Evolutionary conservation across 2,888 invertebrate genomes (phyloP), one percentile per base, ranked within the genome.

Genomic region (Tenthredo distinguenda): DNA sequence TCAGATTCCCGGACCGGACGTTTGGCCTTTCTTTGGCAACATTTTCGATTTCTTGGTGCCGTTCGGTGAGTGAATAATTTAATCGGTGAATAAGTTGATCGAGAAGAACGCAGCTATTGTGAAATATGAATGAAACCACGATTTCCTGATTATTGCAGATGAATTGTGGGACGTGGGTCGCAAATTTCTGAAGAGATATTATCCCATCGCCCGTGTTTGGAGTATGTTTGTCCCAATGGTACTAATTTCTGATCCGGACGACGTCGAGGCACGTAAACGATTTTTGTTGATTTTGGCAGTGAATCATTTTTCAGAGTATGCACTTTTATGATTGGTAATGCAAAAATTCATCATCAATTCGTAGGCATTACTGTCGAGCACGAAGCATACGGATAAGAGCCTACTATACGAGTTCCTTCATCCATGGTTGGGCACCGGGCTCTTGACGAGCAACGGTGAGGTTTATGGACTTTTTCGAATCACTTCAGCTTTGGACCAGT

Each of bases 341-440:
- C 9, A 2, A n/a, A 2, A 6, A 37, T 7, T 71, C 37, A n/a
- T 71, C 50, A 43, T 82, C 50, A 15, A 12, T 81, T 86, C 88
- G 3, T 86, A 94, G 93, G 87, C 86, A 15, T 77, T 94, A n/a
- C 84, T 94, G 7, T 90, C 91, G 3, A 92, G 92, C n/a, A 86
- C 90, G 0, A 91, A 90, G 18, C 90, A 92, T 85, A 92, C 91
- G 21, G 89, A 92, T 2, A 95, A 95, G 90, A 90, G 91, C 47
- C 1, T 65, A 0, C 87, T 94, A 0, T 95, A 95, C 85, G 85
- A 88, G 1, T 91, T 94, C 62, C 86, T 94, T 1, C 86, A 89
- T n/a, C 93, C 94, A 0, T 95, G 95, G 95, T 91, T 95, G 0
- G 87, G 91, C 3, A 92, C 93, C 43, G 95, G 95, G 65, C 89